Evolutionary conservation across 2,888 invertebrate species (phyloP).

Genomic region (Falcaria lacertinaria): DNA sequence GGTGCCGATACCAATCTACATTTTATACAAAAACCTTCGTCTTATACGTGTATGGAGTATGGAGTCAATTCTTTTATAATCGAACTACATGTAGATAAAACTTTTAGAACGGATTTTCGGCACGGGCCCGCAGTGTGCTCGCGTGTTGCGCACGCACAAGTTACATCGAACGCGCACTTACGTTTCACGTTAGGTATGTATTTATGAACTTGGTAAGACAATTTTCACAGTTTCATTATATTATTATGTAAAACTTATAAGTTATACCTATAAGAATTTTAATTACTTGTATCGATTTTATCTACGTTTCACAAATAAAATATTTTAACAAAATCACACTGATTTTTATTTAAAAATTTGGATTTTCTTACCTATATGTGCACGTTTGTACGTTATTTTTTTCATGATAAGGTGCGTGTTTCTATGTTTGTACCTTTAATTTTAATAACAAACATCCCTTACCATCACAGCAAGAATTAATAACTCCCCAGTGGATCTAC

Average conservation of each 20-base stretch:
- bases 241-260: conserved; percentile 62
- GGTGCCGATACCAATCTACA: conserved; percentile 40
- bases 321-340: conserved; percentile 70
- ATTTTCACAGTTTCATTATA: conserved; percentile 74
- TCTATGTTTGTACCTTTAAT: too few relatives aligned
- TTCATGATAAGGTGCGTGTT: conserved; percentile 7
- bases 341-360: conserved; percentile 21
- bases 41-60: conserved; percentile 50
- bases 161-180: neutral
- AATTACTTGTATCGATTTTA: conserved; percentile 80
- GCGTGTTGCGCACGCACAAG: too few relatives aligned
- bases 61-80: conserved; percentile 71
- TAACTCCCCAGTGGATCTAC: too few relatives aligned
- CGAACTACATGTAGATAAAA: conserved; percentile 20
- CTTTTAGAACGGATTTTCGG: neutral
- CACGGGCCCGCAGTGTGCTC: too few relatives aligned
- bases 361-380: conserved; percentile 5
- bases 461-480: too few relatives aligned
- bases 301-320: conserved; percentile 79
- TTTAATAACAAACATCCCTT: too few relatives aligned
- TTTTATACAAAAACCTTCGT: conserved; percentile 64
- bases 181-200: neutral
- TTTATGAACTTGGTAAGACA: conserved; percentile 62
- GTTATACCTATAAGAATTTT: conserved; percentile 75
- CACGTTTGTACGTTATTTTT: neutral